Evolutionary conservation across 2,113 vertebrate species (phyloP), one percentile per base, ranked within the genome.

Genomic region (Pyrgilauda ruficollis): DNA sequence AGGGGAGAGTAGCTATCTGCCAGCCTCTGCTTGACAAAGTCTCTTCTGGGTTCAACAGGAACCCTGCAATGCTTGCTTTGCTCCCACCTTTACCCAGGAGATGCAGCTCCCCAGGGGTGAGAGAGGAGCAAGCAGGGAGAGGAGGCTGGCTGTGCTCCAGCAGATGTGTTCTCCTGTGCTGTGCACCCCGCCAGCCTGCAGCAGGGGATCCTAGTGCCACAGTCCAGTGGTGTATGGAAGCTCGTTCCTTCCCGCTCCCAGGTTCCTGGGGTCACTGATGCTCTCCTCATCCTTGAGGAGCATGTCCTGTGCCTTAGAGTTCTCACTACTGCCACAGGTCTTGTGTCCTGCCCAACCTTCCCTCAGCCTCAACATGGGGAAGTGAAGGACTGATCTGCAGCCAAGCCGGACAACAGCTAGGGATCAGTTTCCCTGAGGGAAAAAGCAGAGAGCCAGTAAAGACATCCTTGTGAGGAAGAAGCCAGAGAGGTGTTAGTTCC

Each of bases 201-300:
- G 83, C 14, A 49, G 15, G 11, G 31, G 23, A 58, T 16, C 13
- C 14, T 1, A 63, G 62, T 50, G 67, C 35, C 70, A n/a, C 2
- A 46, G 61, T 4, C 75, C 72, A 58, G 24, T 2, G 27, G 21
- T 13, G 31, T 20, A 8, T 1, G 1, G 46, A 82, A 85, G 27
- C 61, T 66, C n/a, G 22, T 10, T 44, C 26, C 20, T 82, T 76
- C 58, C 53, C 15, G 14, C 0, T 59, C 22, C 18, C 33, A 49
- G 6, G 18, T 59, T 74, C 26, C 17, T 17, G 39, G 28, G 27
- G 31, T 28, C 0, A 0, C 37, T 46, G 24, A 13, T 41, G 35
- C 18, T 72, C 47, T 69, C 46, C 30, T n/a, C 27, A 41, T 41
- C 59, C 22, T 31, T 62, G 31, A 53, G 56, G 27, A 53, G 5